Evolutionary conservation across 2,797 vertebrate species (phyloP).

Genomic region (Labeo calbasu): DNA sequence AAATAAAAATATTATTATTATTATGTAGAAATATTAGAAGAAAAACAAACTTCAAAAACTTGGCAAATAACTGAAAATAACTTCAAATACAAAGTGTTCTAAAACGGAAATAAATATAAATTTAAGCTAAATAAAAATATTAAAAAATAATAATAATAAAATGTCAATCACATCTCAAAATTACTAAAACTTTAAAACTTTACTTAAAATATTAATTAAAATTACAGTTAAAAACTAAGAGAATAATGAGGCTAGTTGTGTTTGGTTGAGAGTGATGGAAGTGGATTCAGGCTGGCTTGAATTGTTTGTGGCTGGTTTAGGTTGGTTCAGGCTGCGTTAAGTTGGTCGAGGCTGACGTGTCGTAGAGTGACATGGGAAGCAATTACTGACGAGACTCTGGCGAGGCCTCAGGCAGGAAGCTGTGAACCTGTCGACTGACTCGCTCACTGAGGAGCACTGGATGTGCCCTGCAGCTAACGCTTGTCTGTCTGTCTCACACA

Average conservation of each 20-base stretch:
- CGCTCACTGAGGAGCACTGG: conserved; percentile 70
- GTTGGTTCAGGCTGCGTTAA: background rate
- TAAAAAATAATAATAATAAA: background rate
- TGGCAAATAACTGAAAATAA: no score
- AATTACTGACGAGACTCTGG: conserved; percentile 73
- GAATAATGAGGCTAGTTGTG: background rate
- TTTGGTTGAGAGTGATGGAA: background rate
- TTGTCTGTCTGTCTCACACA: background rate
- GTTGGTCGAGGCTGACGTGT: conserved; percentile 62
- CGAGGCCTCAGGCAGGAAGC: conserved; percentile 71
- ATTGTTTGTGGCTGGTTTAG: background rate
- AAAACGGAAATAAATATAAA: background rate
- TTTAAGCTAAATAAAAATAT: background rate
- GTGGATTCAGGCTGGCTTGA: background rate
- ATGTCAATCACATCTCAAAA: background rate
- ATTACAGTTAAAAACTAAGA: background rate
- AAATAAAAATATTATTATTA: no score
- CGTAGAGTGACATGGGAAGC: conserved; percentile 74
- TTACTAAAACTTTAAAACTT: background rate
- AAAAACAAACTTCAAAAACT: no score
- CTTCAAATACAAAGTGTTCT: background rate
- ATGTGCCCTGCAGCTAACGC: conserved; percentile 59
- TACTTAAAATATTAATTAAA: no score
- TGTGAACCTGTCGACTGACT: conserved; percentile 71
- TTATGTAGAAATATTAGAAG: no score